phyloP scores from a whole-genome alignment of 2,797 vertebrate species.

The Urophycis tenuis region DNA sequence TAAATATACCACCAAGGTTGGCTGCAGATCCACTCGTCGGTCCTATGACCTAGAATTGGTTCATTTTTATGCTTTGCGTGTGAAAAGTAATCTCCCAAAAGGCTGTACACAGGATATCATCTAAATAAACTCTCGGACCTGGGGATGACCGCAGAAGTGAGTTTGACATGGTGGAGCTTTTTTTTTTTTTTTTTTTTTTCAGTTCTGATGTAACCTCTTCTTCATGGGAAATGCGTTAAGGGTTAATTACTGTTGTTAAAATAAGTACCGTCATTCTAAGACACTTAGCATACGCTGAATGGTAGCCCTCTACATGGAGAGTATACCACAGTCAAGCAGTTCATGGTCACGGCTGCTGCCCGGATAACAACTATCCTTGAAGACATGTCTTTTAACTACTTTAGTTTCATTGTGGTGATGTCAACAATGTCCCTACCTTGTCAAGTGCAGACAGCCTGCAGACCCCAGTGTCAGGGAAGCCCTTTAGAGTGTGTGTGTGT shows the following conservation, averaged over 20 bases:
- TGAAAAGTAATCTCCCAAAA: neutral
- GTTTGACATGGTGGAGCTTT: neutral
- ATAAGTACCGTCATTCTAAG: neutral
- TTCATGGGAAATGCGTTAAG: neutral
- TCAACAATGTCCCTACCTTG: conserved; percentile 35
- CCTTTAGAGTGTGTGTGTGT: neutral
- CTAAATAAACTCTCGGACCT: neutral
- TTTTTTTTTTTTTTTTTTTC: neutral
- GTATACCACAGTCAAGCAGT: neutral
- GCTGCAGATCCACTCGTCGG: neutral
- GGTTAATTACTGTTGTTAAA: conserved; percentile 1
- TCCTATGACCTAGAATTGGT: neutral
- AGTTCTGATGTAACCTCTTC: conserved; percentile 6
- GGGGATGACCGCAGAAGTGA: neutral
- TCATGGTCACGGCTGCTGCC: neutral
- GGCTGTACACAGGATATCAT: neutral
- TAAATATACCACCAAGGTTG: conserved; percentile 13
- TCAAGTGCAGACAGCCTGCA: neutral
- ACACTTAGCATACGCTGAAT: neutral
- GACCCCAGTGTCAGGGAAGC: neutral
- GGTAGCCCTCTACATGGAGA: neutral
- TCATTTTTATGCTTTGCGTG: neutral
- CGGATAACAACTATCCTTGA: neutral
- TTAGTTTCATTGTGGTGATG: conserved; percentile 17
- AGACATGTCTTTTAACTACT: conserved; percentile 12